Percentiles rank a stretch among this genome's conserved stretches.
phyloP scores from a whole-genome alignment of 2,888 invertebrate genomes.

The Diadegma fenestrale region DNA sequence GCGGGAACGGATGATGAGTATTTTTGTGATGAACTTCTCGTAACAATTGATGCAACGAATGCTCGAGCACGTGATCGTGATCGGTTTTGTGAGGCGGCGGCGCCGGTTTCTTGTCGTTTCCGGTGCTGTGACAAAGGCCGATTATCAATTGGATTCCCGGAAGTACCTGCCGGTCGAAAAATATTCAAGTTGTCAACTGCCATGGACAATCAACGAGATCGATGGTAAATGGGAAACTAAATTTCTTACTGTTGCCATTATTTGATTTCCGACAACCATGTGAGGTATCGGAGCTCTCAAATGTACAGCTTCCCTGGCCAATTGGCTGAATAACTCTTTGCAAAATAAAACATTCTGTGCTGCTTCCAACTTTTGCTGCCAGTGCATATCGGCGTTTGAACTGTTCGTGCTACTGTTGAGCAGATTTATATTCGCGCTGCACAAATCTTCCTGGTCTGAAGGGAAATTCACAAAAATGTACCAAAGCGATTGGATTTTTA shows the following conservation, averaged over 20 bases:
- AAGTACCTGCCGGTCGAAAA: slow-evolving; percentile 87
- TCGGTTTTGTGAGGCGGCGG: slow-evolving; percentile 88
- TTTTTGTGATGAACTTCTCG: slow-evolving; percentile 97
- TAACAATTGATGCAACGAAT: slow-evolving; percentile 96
- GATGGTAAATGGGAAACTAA: slow-evolving; percentile 46
- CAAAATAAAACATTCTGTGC: slow-evolving; percentile 99
- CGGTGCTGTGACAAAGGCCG: slow-evolving; percentile 94
- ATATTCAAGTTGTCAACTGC: not conserved
- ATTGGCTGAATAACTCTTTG: slow-evolving; percentile 96
- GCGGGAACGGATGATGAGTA: slow-evolving; percentile 97
- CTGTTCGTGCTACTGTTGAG: slow-evolving; percentile 91
- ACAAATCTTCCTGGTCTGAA: slow-evolving; percentile 95
- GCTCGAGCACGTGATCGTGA: slow-evolving; percentile 98
- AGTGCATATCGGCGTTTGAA: slow-evolving; percentile 92
- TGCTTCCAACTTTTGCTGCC: slow-evolving; percentile 98
- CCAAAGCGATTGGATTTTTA: not conserved
- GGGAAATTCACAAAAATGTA: not conserved
- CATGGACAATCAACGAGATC: not conserved
- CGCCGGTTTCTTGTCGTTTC: slow-evolving; percentile 86
- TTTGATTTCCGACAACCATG: slow-evolving; percentile 98
- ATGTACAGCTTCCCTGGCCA: slow-evolving; percentile 98
- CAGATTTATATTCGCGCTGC: slow-evolving; percentile 92
- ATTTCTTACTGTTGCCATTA: slow-evolving; percentile 93
- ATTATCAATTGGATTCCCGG: slow-evolving; percentile 97
- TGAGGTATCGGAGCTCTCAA: slow-evolving; percentile 97